Base-by-base conservation (phyloP, 35 echinoderm and acorn worm species). In the Diadema setosum region DNA sequence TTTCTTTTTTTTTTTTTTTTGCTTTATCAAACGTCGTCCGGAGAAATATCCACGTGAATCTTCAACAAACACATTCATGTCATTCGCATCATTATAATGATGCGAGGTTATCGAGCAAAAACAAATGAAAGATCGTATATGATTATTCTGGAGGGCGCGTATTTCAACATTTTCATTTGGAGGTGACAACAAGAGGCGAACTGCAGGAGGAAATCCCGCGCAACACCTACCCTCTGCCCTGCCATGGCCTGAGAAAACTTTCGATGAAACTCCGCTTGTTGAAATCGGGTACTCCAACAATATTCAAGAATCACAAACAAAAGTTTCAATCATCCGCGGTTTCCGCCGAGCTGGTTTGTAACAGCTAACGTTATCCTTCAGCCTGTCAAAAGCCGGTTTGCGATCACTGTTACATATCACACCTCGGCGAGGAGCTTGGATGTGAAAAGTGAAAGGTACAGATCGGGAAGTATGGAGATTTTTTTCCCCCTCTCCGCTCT, bases 171-270 rank as follows among this genome's bases (percentile, higher is more conserved):
- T n/a, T n/a, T n/a, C n/a, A n/a, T n/a, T n/a, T n/a, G n/a, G n/a
- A n/a, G n/a, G n/a, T n/a, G n/a, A n/a, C n/a, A n/a, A n/a, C n/a
- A n/a, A n/a, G n/a, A n/a, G n/a, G n/a, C n/a, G n/a, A n/a, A n/a
- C n/a, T n/a, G n/a, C n/a, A 31, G 5, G 18, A 67, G 18, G 18
- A 67, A 31, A 67, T 33, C 17, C n/a, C n/a, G n/a, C n/a, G n/a
- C n/a, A n/a, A n/a, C 30, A 78, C 73, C 12, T 36, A 78, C 73
- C 73, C 73, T 78, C 73, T 78, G 73, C 24, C n/a, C n/a, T n/a
- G 73, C 73, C 73, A 78, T 78, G 73, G 30, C 63, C 27, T 34
- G 20, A 44, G 16, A 43, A 35, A 17, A 39, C 23, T 44, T 78
- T 78, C 73, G 73, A n/a, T 23, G 44, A 44, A 14, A 35, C 35